phyloP scores from a whole-genome alignment of 1,140 invertebrate species.

The Telenomus remus region DNA sequence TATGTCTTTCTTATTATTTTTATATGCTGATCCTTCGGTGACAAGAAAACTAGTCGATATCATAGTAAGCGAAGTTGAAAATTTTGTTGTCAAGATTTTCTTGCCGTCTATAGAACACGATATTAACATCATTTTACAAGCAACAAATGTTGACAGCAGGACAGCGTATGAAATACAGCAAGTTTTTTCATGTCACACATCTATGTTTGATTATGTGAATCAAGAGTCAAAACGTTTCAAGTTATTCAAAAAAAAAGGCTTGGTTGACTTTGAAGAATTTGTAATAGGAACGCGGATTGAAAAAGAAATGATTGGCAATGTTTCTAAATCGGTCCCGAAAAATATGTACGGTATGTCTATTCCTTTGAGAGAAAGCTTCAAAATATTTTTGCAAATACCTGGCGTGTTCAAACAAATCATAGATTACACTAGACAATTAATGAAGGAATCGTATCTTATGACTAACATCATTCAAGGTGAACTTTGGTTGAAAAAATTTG shows the following conservation, averaged over 20 bases:
- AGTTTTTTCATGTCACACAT: constrained; percentile 12
- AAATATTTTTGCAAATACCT: constrained; percentile 43
- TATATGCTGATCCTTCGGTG: constrained; percentile 23
- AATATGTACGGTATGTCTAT: constrained; percentile 22
- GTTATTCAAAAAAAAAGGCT: constrained; percentile 31
- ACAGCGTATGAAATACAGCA: constrained; percentile 3
- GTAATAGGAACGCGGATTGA: constrained; percentile 16
- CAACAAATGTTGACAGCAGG: constrained; percentile 2
- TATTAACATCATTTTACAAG: constrained; percentile 9
- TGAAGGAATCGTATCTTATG: constrained; percentile 5
- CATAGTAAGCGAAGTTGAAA: constrained; percentile 7
- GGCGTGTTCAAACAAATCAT: constrained; percentile 31
- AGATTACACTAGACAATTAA: constrained; percentile 8
- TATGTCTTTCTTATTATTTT: constrained; percentile 19
- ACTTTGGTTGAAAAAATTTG: constrained; percentile 57
- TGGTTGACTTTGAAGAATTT: constrained; percentile 27
- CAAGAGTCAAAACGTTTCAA: constrained; percentile 28
- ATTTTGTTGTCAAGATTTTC: constrained; percentile 16
- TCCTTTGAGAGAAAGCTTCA: constrained; percentile 40
- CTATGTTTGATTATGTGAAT: constrained; percentile 30
- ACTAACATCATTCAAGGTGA: constrained; percentile 60
- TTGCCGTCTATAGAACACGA: constrained; percentile 25
- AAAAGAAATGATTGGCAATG: constrained; percentile 3
- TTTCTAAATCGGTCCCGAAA: constrained; percentile 4
- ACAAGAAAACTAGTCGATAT: constrained; percentile 21